phyloP scores from a whole-genome alignment of 1,140 invertebrate species.

The Portunus trituberculatus region DNA sequence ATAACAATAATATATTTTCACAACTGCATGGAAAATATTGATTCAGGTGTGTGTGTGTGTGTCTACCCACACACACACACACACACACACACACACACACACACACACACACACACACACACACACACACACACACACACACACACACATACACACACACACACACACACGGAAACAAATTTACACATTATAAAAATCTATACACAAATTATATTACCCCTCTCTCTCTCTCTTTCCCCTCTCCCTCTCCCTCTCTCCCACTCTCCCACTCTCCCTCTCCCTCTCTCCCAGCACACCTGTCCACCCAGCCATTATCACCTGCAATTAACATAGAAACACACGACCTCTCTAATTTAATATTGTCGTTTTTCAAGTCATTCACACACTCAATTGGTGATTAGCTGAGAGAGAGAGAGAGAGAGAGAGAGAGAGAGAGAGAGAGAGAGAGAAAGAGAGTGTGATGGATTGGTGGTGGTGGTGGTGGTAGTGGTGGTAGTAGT shows the following conservation, averaged over 20 bases:
- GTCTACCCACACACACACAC: background rate
- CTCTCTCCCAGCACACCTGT: too few species aligned
- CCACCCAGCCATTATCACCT: too few species aligned
- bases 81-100: background rate
- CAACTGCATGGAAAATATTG: too few species aligned
- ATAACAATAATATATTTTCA: too few species aligned
- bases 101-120: slow-evolving; percentile 45
- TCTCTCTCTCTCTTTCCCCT: too few species aligned
- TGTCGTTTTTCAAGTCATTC: background rate
- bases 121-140: slow-evolving; percentile 61
- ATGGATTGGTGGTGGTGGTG: too few species aligned
- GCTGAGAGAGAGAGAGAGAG: slow-evolving; percentile 1
- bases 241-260: too few species aligned
- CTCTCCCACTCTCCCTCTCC: too few species aligned
- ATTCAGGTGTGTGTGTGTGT: too few species aligned
- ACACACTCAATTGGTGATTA: background rate
- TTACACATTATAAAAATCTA: background rate
- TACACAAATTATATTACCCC: too few species aligned
- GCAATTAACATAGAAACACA: too few species aligned
- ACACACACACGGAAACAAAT: slow-evolving; percentile 5
- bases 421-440: slow-evolving; percentile 25
- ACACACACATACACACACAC: slow-evolving; percentile 30
- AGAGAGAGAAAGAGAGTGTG: background rate
- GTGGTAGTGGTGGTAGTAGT: too few species aligned
- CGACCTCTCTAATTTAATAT: background rate